Base-by-base conservation (phyloP, 1,140 invertebrate genomes). In the Trichomalopsis sarcophagae region DNA sequence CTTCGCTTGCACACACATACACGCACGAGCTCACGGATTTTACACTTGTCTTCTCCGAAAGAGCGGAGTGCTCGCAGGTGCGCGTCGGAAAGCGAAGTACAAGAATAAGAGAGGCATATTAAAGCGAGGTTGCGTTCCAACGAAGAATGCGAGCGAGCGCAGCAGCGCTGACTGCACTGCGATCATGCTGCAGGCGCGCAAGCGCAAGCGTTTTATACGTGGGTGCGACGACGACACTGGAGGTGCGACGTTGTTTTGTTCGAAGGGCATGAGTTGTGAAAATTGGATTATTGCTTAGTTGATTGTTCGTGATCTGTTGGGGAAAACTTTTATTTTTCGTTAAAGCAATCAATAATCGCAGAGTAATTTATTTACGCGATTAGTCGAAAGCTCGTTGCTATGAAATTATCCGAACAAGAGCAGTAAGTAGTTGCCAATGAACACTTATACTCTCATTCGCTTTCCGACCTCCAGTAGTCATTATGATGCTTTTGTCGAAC, bases 11-110 rank as follows among this genome's bases (percentile, higher is more conserved):
- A 68, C 66, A 69, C 68, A 74, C 33, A 27, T 17, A 68, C 66
- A 68, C 66, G 27, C 68, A 74, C 71, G 69, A 27, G 27, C 30
- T n/a, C 33, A 5, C 71, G 71, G 9, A 74, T 74, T 36, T 36
- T 74, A 36, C 33, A 74, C 71, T 33, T 74, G 33, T 23, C 71
- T 74, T 74, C 71, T 33, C 71, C 71, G 71, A 74, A 74, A 74
- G 71, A 33, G 71, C 27, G 6, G 2, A 74, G 71, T 27, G 71
- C n/a, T 30, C 69, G 33, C 71, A 74, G 71, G 71, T 74, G 71
- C 11, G 14, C 47, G 47, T 50, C 47, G 47, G 14, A 50, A 50
- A 50, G 14, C 47, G 47, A 50, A 47, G 13, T 47, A 13, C 9
- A 47, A 50, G 17, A 62, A 27, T 27, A 62, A 62, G 55, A 71